Percentiles rank a stretch among this genome's conserved stretches.
These are phyloP conservation scores for Aplodontia rufa DNA, from an alignment of 2,113 vertebrate species.

Conservation along the genomic window DNA sequence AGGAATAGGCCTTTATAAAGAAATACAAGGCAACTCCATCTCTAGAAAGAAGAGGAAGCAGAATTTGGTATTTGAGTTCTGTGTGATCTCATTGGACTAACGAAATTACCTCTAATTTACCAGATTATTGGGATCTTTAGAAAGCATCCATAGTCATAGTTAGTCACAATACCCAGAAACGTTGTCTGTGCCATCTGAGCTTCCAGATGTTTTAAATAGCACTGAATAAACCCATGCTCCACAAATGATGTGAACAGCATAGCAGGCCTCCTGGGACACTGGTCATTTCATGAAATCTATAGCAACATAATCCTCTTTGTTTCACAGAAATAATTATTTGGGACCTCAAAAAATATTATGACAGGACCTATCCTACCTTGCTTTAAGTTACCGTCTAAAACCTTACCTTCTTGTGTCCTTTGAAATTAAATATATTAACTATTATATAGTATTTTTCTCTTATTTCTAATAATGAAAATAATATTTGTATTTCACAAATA, in stretches of 20 bases:
- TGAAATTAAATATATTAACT: not conserved
- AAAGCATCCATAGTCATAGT: not conserved
- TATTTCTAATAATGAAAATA: not conserved
- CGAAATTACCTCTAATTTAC: not conserved
- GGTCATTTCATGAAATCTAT: not conserved
- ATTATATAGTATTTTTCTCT: not conserved
- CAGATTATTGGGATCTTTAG: not conserved
- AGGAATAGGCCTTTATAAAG: not conserved
- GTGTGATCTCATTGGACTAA: not conserved
- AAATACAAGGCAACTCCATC: not conserved
- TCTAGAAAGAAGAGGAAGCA: not conserved
- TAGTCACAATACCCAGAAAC: not conserved
- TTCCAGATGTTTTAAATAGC: not conserved
- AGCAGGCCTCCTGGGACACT: not conserved
- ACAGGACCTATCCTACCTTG: not conserved
- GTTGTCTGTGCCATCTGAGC: not conserved
- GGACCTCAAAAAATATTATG: not conserved
- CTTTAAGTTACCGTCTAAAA: not conserved
- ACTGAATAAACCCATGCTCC: not conserved
- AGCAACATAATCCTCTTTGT: not conserved
- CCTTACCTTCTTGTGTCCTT: not conserved
- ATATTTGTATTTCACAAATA: not conserved
- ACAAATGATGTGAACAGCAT: not conserved
- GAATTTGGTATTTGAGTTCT: too few species aligned
- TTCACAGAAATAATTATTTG: not conserved